Evolutionary conservation across 1,140 invertebrate species (phyloP), one percentile per base, ranked within the genome.

Genomic region (Grapholita molesta): DNA sequence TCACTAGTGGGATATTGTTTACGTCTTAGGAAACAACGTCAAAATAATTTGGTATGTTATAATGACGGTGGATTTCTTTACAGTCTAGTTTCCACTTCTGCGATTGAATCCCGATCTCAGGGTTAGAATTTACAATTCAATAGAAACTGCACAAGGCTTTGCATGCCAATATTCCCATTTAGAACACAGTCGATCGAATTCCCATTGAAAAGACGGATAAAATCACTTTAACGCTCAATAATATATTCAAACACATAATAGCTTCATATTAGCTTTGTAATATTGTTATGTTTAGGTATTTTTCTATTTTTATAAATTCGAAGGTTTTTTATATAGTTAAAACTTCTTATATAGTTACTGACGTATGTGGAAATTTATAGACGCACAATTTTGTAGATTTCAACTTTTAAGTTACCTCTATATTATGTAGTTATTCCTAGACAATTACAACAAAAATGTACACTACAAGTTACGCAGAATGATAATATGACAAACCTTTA

Each of bases 141-240:
- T 89, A 83, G 85, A 82, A 82, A 85, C 83, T 84, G 84, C 85
- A 84, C 82, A 86, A 86, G 85, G 85, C 85, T 89, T 89, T 87
- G 85, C 85, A 89, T 88, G 85, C 80, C 85, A 88, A 88, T 89
- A 85, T 85, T 84, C 86, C 83, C 82, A 84, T 87, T 87, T 89
- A 77, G 75, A 74, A 79, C 83, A 81, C 81, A 88, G 81, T 80
- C 79, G 83, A 89, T 85, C 83, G 82, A 85, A 81, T 86, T 83
- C 77, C 78, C 80, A 85, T 86, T 88, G 83, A 79, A 88, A 83
- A 85, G 82, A 86, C 82, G 82, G 86, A 89, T 87, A 83, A 85
- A 87, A 89, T 86, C 79, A 42, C 32, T 52, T 61, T 42, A 42
- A n/a, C 6, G 32, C 8, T n/a, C 15, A 18, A 21, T 42, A 42